Percentiles rank a stretch among this genome's conserved stretches.
Evolutionary conservation across 2,797 vertebrate genomes (phyloP).

Genomic region (Saxicola maurus): DNA sequence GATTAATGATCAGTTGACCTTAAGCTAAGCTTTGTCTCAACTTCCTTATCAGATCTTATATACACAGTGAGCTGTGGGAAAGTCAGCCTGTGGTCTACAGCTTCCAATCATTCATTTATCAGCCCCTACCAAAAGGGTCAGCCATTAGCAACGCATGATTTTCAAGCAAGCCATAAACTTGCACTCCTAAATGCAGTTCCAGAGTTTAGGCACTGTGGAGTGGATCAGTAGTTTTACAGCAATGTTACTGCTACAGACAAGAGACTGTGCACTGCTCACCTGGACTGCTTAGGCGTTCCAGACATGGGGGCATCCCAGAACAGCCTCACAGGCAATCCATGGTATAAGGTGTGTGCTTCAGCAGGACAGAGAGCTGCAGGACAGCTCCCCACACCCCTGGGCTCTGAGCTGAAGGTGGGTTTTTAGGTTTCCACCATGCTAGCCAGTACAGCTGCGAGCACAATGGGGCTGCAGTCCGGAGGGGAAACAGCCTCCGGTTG

Average conservation of each 20-base stretch:
- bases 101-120: slow-evolving; percentile 56
- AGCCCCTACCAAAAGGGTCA: slow-evolving; percentile 3
- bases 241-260: not conserved
- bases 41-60: slow-evolving; percentile 65
- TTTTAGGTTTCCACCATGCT: not conserved
- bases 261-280: not conserved
- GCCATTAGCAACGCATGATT: slow-evolving; percentile 6
- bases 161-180: slow-evolving; percentile 1
- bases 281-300: not conserved
- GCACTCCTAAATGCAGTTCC: not conserved
- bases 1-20: slow-evolving; percentile 63
- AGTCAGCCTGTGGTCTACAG: slow-evolving; percentile 24
- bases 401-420: not conserved
- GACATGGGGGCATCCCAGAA: not conserved
- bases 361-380: not conserved
- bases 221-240: not conserved
- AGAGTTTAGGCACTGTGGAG: not conserved
- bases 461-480: not conserved
- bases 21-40: slow-evolving; percentile 49
- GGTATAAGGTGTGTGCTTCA: not conserved
- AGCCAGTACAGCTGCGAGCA: not conserved
- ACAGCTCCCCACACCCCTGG: not conserved
- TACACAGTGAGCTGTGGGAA: slow-evolving; percentile 62
- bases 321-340: not conserved
- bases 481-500: slow-evolving; percentile 3